A percentile compares a stretch with the other conserved stretches of the same genome.
These are phyloP conservation scores for Ophion slaviceki DNA, from an alignment of 2,888 invertebrate species.

Conservation along the genomic window DNA sequence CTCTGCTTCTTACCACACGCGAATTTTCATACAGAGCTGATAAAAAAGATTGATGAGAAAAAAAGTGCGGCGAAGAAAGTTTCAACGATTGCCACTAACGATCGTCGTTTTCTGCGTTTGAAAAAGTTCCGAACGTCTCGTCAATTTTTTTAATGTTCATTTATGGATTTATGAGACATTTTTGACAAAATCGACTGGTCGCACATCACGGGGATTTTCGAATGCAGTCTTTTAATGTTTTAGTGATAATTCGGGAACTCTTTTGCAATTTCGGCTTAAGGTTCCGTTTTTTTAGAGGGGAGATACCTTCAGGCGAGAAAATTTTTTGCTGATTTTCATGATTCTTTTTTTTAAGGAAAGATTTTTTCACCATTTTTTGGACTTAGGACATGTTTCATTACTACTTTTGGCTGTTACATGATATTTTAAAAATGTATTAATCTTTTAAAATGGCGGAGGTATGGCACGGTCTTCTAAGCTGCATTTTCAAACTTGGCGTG, in stretches of 20 bases:
- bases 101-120: slow-evolving; percentile 35
- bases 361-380: no score
- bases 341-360: no score
- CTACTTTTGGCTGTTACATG: no score
- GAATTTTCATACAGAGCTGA: slow-evolving; percentile 23
- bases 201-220: background rate
- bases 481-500: no score
- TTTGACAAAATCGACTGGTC: background rate
- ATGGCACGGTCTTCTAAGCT: no score
- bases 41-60: background rate
- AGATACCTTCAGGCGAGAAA: no score
- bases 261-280: background rate
- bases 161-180: background rate
- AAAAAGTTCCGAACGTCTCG: slow-evolving; percentile 25
- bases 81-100: slow-evolving; percentile 24
- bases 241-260: background rate
- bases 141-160: slow-evolving; percentile 15
- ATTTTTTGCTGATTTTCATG: no score
- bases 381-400: no score
- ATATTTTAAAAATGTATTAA: no score
- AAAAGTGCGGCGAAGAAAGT: background rate
- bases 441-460: no score
- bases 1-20: slow-evolving; percentile 11
- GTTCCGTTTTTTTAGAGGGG: no score
- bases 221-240: background rate